phyloP scores from a whole-genome alignment of 2,888 invertebrate genomes.

The Penaeus monodon region DNA sequence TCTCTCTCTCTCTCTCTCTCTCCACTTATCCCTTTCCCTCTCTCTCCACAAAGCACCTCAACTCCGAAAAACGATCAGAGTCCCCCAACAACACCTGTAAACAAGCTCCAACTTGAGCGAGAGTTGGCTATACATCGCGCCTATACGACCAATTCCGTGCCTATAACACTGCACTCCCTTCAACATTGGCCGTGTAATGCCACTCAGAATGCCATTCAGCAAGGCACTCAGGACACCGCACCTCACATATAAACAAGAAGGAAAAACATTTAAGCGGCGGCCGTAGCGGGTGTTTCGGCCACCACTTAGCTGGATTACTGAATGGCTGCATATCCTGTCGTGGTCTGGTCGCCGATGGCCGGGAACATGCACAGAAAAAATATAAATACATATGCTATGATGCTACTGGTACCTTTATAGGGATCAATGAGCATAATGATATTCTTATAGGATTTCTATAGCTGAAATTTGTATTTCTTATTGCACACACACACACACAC shows the following conservation, averaged over 20 bases:
- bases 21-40: too few relatives aligned
- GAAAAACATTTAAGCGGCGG: slow-evolving; percentile 4
- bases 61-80: too few relatives aligned
- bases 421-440: neutral
- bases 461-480: neutral
- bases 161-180: slow-evolving; percentile 15
- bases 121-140: slow-evolving; percentile 3
- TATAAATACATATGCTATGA: too few relatives aligned
- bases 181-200: slow-evolving; percentile 11
- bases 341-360: too few relatives aligned
- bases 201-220: neutral
- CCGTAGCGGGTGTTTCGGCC: neutral
- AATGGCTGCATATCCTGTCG: too few relatives aligned
- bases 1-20: neutral
- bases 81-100: slow-evolving; percentile 13
- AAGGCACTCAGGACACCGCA: neutral
- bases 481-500: neutral
- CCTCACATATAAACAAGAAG: neutral
- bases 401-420: too few relatives aligned
- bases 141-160: slow-evolving; percentile 13
- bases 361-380: too few relatives aligned
- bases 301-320: neutral
- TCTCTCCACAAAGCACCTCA: too few relatives aligned
- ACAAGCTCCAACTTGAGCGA: neutral
- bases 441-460: slow-evolving; percentile 12